Evolutionary conservation across 1,140 invertebrate genomes (phyloP).

Genomic region (Druon quercuslanigerum): DNA sequence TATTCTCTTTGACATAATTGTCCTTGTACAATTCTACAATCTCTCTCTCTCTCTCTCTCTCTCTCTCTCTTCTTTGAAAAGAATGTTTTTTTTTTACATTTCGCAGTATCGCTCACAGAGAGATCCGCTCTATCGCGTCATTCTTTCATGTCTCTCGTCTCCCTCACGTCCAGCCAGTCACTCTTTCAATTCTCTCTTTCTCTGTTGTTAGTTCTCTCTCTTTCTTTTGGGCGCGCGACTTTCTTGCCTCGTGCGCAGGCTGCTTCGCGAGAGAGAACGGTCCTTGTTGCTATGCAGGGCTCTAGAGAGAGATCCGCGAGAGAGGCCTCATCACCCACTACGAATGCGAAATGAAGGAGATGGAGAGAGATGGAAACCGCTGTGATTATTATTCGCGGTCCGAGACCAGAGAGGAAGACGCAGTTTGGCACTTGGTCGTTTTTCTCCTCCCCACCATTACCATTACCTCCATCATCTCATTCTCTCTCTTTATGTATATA

Average conservation of each 20-base stretch:
- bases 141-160: slow-evolving; percentile 14
- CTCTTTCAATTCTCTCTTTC: slow-evolving; percentile 30
- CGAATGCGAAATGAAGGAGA: slow-evolving; percentile 26
- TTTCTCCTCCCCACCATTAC: slow-evolving; percentile 22
- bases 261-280: slow-evolving; percentile 38
- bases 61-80: slow-evolving; percentile 32
- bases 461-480: slow-evolving; percentile 8
- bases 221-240: slow-evolving; percentile 38
- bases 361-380: slow-evolving; percentile 21
- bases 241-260: slow-evolving; percentile 30
- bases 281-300: slow-evolving; percentile 35
- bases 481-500: slow-evolving; percentile 30
- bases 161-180: slow-evolving; percentile 34
- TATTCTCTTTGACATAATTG: slow-evolving; percentile 7
- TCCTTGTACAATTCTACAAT: background rate
- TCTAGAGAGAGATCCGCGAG: slow-evolving; percentile 48
- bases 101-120: slow-evolving; percentile 27
- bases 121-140: slow-evolving; percentile 26
- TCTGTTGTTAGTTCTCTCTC: slow-evolving; percentile 45
- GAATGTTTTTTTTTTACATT: slow-evolving; percentile 38
- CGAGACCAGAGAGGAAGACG: slow-evolving; percentile 16
- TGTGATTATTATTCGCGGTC: slow-evolving; percentile 30
- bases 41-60: slow-evolving; percentile 30
- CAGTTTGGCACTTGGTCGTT: slow-evolving; percentile 38
- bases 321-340: slow-evolving; percentile 33